These are phyloP conservation scores for Brachyhypopomus gauderio DNA, from an alignment of 2,113 vertebrate genomes.

Conservation along the genomic window DNA sequence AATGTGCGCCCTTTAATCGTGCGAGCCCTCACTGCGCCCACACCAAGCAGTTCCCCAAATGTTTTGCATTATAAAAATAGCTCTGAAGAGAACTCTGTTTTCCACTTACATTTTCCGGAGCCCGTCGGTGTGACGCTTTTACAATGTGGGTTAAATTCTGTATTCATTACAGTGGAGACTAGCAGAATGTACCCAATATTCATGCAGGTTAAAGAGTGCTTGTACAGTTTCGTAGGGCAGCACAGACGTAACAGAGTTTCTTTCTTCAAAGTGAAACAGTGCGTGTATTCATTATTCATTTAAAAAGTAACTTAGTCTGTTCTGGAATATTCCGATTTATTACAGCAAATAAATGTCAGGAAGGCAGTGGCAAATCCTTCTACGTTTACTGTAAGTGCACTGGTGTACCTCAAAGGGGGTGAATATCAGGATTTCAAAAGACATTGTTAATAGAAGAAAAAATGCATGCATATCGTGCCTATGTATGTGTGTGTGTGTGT, in stretches of 20 bases:
- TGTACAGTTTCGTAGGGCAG: slow-evolving; percentile 12
- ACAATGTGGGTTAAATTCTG: not conserved
- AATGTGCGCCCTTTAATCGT: slow-evolving; percentile 26
- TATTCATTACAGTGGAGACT: slow-evolving; percentile 6
- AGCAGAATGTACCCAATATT: slow-evolving; percentile 13
- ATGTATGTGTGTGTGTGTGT: not conserved
- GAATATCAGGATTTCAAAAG: not conserved
- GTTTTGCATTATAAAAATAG: slow-evolving; percentile 36
- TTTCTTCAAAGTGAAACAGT: slow-evolving; percentile 43
- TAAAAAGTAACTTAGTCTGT: not conserved
- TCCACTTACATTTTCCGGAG: not conserved
- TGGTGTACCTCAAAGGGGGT: not conserved
- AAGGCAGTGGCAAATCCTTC: slow-evolving; percentile 13
- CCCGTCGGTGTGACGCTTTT: not conserved
- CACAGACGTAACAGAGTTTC: slow-evolving; percentile 40
- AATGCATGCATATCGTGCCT: not conserved
- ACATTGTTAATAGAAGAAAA: not conserved
- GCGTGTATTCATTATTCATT: slow-evolving; percentile 45
- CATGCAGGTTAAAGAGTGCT: slow-evolving; percentile 5
- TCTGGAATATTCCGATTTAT: slow-evolving; percentile 46
- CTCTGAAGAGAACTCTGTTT: slow-evolving; percentile 39
- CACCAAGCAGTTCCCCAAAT: slow-evolving; percentile 1
- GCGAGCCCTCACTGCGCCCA: slow-evolving; percentile 8
- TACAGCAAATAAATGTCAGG: slow-evolving; percentile 44
- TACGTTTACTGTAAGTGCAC: not conserved